Conservation (phyloP, 1,140 invertebrate genomes). For the Sitobion miscanthi region DNA sequence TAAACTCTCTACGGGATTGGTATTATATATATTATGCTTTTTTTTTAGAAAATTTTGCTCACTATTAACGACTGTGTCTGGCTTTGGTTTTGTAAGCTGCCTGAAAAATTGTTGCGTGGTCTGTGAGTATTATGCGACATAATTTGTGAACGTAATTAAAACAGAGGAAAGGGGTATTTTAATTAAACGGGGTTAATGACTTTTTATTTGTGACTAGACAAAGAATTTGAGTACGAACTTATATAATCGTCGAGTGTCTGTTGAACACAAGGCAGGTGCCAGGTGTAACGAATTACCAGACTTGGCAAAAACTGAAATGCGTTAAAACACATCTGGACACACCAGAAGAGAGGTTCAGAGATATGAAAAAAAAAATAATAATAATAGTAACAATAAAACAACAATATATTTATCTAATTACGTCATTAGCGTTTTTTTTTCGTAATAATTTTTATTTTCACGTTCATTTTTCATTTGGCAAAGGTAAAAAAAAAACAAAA, state of each 20-base stretch:
- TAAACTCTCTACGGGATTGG: background rate
- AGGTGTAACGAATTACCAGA: conserved; percentile 44
- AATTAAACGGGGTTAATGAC: conserved; percentile 51
- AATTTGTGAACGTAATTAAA: conserved; percentile 2
- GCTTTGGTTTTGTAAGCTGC: background rate
- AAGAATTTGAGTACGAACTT: conserved; percentile 46
- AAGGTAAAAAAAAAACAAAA: background rate
- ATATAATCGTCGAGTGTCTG: conserved; percentile 7
- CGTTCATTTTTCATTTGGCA: background rate
- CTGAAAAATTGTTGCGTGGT: conserved; percentile 21
- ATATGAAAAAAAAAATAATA: conserved; percentile 19
- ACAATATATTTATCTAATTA: conserved; percentile 50
- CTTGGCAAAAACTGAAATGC: conserved; percentile 35
- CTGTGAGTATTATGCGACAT: conserved; percentile 18
- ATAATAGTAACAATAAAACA: conserved; percentile 28
- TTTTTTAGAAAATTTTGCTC: background rate
- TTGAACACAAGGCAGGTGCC: conserved; percentile 9
- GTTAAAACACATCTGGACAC: conserved; percentile 41
- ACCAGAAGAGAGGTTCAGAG: background rate
- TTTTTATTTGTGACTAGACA: conserved; percentile 51
- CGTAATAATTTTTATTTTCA: background rate
- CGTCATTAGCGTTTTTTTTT: conserved; percentile 8
- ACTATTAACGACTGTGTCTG: background rate
- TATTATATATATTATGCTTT: background rate
- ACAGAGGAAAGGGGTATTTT: background rate